Base-by-base conservation (phyloP, 2,797 vertebrate species). In the Nothura maculosa region DNA sequence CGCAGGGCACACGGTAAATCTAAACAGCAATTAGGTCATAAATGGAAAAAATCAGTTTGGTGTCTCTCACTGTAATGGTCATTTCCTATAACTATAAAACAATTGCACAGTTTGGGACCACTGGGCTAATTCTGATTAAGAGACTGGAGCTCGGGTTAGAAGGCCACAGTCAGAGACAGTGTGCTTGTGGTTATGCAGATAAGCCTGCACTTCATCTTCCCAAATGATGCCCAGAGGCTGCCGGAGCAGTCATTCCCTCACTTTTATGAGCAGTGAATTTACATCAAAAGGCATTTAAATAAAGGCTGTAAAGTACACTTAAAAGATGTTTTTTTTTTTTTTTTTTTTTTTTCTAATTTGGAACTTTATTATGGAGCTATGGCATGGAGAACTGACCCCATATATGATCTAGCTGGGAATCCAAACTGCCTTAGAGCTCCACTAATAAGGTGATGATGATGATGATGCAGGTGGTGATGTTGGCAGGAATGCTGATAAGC, bases 271-370 rank as follows among this genome's bases (percentile, higher is more conserved):
- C 84, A 70, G 73, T 62, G 87, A 94, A 94, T 96, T 94, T 94
- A 92, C 90, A 93, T 92, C 94, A 93, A 91, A 94, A 89, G 55
- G 19, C 63, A 76, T 89, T 94, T 96, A 94, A 96, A 94, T 94
- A 95, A 95, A 94, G 76, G 50, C 47, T 92, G 60, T 48, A 66
- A 79, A 87, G 47, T 73, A 57, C 0, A 0, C 32, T 81, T 89
- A 94, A 94, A 90, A 87, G 55, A 93, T 89, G 90, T 86, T 95
- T 79, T 20, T 45, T 40, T 47, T 86, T 95, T 79, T 20, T 47
- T 43, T 48, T 86, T 95, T 79, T 20, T 47, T 43, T 48, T 20
- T 83, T 94, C 89, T 60, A 69, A 85, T 87, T 89, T 92, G 55
- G 18, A 72, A 82, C 61, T 85, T 95, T 80, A 87, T 94, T 90